Percentiles rank a stretch among this genome's conserved stretches.
These are phyloP conservation scores for Trichonephila inaurata DNA, from an alignment of 1,140 invertebrate genomes.

Conservation along the genomic window DNA sequence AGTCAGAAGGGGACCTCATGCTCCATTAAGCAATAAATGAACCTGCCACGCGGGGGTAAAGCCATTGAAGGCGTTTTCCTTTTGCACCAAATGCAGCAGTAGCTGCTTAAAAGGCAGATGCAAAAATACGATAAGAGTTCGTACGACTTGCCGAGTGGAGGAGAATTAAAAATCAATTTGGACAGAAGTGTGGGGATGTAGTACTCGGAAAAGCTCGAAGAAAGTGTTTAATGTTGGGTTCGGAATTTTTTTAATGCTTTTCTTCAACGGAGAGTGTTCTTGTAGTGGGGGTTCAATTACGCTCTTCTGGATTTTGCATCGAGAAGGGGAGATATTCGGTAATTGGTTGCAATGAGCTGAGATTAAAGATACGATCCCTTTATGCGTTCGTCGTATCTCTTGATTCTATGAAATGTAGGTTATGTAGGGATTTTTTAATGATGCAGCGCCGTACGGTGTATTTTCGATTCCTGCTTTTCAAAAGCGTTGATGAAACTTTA, in stretches of 20 bases:
- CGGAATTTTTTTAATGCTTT: not conserved
- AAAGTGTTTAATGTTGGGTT: constrained; percentile 29
- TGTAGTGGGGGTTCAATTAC: constrained; percentile 13
- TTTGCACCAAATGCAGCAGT: not conserved
- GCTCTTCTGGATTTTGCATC: not conserved
- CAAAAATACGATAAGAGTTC: constrained; percentile 61
- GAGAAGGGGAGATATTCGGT: not conserved
- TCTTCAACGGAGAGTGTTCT: not conserved
- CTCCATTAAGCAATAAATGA: constrained; percentile 70
- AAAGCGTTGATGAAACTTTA: not conserved
- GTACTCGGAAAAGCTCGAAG: not conserved
- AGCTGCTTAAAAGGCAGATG: constrained; percentile 55
- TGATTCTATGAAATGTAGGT: not conserved
- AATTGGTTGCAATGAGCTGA: constrained; percentile 55
- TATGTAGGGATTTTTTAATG: not conserved
- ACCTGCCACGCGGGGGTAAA: not conserved
- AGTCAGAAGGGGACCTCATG: constrained; percentile 14
- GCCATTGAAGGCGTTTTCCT: not conserved
- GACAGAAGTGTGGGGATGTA: not conserved
- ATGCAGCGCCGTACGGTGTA: not conserved
- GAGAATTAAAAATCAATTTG: constrained; percentile 71
- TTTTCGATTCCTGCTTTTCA: not conserved
- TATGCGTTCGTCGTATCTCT: not conserved
- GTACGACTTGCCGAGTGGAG: not conserved
- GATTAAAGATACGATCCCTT: not conserved